A percentile compares a stretch with the other conserved stretches of the same genome.
phyloP scores from a whole-genome alignment of 1,140 invertebrate species.

The Drosophila kikkawai region DNA sequence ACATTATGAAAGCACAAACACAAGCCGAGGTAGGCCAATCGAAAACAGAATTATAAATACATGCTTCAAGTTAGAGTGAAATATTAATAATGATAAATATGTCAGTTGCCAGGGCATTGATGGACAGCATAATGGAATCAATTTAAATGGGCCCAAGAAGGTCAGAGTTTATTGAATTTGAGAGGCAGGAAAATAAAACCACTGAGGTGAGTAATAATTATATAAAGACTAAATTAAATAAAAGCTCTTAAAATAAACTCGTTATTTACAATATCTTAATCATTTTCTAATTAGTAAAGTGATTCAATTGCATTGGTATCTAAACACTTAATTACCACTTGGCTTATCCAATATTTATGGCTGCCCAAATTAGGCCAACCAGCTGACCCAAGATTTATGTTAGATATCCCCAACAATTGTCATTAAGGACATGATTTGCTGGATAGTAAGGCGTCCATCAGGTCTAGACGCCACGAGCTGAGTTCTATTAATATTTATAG shows the following conservation, averaged over 20 bases:
- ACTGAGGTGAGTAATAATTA: background rate
- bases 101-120: conserved; percentile 19
- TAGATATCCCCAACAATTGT: conserved; percentile 13
- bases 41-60: conserved; percentile 11
- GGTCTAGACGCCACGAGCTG: conserved; percentile 16
- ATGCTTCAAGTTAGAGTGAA: background rate
- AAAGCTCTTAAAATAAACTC: background rate
- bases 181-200: background rate
- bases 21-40: conserved; percentile 4
- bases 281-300: background rate
- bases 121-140: conserved; percentile 15
- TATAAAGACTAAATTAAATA: background rate
- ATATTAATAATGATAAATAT: conserved; percentile 20
- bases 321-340: background rate
- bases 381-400: background rate
- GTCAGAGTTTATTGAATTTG: background rate
- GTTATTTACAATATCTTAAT: background rate
- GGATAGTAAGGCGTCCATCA: conserved; percentile 2
- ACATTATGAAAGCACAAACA: background rate
- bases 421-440: conserved; percentile 23
- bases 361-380: background rate
- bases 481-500: conserved; percentile 45
- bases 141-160: conserved; percentile 4
- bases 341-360: conserved; percentile 18
- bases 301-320: background rate